Conservation (phyloP, 2,797 vertebrate genomes). For the Rhadinocentrus ornatus region DNA sequence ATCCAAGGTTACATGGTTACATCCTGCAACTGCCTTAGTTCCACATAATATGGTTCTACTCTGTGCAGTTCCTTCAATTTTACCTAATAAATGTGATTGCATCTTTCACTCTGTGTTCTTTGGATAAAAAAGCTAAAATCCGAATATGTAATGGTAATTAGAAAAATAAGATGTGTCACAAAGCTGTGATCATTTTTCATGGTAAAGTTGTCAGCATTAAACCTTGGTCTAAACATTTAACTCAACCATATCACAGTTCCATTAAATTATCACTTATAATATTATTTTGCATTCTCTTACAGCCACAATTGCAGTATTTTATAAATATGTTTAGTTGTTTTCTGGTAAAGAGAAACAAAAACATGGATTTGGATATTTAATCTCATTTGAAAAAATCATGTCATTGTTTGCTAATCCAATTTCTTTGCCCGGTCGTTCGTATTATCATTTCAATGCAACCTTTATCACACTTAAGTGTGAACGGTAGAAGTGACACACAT, state of each 20-base stretch:
- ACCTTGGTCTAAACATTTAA: not conserved
- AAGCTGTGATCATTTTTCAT: not conserved
- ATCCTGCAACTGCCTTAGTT: conserved; percentile 55
- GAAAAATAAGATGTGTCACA: not conserved
- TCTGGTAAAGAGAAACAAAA: not conserved
- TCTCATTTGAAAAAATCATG: too few relatives aligned
- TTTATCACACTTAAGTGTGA: too few relatives aligned
- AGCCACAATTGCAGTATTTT: not conserved
- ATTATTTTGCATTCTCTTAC: not conserved
- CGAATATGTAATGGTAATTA: not conserved
- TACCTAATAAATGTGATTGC: not conserved
- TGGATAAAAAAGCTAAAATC: not conserved
- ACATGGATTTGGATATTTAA: not conserved
- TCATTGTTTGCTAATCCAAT: too few relatives aligned
- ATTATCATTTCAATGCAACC: too few relatives aligned
- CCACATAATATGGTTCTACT: conserved; percentile 23
- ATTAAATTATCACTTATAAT: not conserved
- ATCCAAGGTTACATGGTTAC: conserved; percentile 62
- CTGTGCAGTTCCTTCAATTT: conserved; percentile 8
- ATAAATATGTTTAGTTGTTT: not conserved
- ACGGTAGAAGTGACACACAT: too few relatives aligned
- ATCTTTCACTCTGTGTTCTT: not conserved
- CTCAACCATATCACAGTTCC: not conserved
- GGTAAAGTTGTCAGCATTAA: not conserved
- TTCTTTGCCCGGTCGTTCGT: too few relatives aligned